Conservation (phyloP, 1,140 invertebrate species). For the Harlomillsia oculata region DNA sequence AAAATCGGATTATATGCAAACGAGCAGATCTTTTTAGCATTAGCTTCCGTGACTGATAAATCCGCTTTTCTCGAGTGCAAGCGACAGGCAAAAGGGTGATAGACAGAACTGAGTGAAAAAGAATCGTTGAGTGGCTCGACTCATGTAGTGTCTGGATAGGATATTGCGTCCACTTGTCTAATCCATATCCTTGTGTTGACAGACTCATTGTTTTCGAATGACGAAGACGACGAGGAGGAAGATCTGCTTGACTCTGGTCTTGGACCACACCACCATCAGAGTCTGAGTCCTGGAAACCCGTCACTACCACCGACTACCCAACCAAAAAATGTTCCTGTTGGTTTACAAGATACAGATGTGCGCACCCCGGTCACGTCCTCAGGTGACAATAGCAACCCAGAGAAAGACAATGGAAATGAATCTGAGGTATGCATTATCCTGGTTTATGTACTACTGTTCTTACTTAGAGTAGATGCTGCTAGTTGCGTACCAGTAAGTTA, state of each 20-base stretch:
- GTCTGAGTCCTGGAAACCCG: conserved; percentile 30
- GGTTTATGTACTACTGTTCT: no score
- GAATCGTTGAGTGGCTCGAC: neutral
- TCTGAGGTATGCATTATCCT: conserved; percentile 35
- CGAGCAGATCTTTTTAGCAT: conserved; percentile 22
- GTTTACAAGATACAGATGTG: conserved; percentile 32
- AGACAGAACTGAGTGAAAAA: no score
- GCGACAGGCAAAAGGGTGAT: conserved; percentile 1
- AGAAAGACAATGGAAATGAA: conserved; percentile 36
- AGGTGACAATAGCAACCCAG: conserved; percentile 36
- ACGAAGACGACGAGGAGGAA: conserved; percentile 35
- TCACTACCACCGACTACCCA: conserved; percentile 27
- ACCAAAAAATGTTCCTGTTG: conserved; percentile 22
- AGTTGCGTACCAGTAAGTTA: no score
- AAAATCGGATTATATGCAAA: conserved; percentile 37
- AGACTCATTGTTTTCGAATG: conserved; percentile 36
- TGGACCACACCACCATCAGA: conserved; percentile 27
- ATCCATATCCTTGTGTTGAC: neutral
- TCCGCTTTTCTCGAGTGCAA: conserved; percentile 10
- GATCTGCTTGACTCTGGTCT: conserved; percentile 33
- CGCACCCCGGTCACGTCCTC: conserved; percentile 35
- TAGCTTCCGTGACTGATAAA: conserved; percentile 19
- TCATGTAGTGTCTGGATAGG: neutral
- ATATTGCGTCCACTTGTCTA: no score
- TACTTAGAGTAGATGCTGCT: no score